A percentile compares a stretch with the other conserved stretches of the same genome.
phyloP scores from a whole-genome alignment of 1,140 invertebrate species.

The Chlorops oryzae region DNA sequence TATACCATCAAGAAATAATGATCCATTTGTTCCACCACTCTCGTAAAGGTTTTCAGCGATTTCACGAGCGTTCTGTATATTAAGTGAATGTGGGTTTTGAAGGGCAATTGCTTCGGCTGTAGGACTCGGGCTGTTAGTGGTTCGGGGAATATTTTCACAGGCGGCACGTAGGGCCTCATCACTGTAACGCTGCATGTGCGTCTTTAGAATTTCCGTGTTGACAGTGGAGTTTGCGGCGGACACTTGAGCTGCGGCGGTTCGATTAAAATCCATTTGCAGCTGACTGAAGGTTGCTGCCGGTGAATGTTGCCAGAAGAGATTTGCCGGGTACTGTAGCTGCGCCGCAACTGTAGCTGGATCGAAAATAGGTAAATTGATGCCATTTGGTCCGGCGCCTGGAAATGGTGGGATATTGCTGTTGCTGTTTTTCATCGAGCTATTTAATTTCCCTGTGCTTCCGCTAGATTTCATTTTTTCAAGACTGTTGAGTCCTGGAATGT shows the following conservation, averaged over 20 bases:
- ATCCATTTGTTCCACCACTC: constrained; percentile 58
- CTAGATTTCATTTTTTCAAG: constrained; percentile 35
- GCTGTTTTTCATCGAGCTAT: constrained; percentile 16
- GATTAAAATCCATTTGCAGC: constrained; percentile 52
- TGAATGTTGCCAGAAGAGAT: constrained; percentile 57
- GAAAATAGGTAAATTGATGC: constrained; percentile 62
- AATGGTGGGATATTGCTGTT: constrained; percentile 53
- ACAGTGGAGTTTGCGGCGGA: constrained; percentile 19
- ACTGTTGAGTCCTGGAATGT: constrained; percentile 26
- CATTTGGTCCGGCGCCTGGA: constrained; percentile 59
- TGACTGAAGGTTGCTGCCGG: constrained; percentile 48
- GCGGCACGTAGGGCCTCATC: constrained; percentile 52
- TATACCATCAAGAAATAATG: constrained; percentile 59
- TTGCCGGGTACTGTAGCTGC: constrained; percentile 53
- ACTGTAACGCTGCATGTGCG: constrained; percentile 70
- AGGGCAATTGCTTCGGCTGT: constrained; percentile 4
- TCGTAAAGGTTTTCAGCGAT: constrained; percentile 55
- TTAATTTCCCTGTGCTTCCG: constrained; percentile 27
- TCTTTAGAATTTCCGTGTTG: constrained; percentile 65
- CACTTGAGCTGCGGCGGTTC: constrained; percentile 29
- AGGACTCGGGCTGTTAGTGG: constrained; percentile 30
- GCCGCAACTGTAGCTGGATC: constrained; percentile 50
- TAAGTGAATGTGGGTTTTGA: background rate
- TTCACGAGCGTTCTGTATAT: constrained; percentile 14
- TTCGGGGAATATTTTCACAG: background rate